These are phyloP conservation scores for Rhopalosiphum padi DNA, from an alignment of 1,140 invertebrate genomes.

Conservation along the genomic window DNA sequence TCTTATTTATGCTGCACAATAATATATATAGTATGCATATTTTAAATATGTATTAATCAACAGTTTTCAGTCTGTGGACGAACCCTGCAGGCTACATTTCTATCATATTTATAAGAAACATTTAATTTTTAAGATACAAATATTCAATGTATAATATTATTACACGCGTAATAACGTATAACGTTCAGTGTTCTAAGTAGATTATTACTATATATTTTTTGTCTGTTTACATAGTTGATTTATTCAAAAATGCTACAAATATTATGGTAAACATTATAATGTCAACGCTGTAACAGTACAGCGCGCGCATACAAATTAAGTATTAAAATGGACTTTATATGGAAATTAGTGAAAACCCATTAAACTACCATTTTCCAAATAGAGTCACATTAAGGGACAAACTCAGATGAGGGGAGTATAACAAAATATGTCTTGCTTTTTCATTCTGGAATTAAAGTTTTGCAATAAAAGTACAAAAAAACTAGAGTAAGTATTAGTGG, in stretches of 20 bases:
- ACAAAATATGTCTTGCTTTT: not conserved
- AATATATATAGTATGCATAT: not conserved
- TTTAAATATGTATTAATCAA: not conserved
- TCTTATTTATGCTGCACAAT: not conserved
- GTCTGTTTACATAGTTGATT: not conserved
- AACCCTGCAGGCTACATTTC: not conserved
- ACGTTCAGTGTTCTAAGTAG: not conserved
- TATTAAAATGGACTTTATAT: constrained; percentile 33
- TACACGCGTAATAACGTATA: not conserved
- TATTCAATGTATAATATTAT: not conserved
- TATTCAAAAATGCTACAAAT: not conserved
- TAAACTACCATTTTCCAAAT: not conserved
- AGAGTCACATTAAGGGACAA: not conserved
- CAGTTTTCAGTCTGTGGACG: not conserved
- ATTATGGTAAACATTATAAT: not conserved
- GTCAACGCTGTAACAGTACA: not conserved
- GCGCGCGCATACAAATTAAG: not conserved
- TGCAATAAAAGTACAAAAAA: not conserved
- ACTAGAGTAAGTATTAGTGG: not conserved
- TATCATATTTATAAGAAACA: not conserved
- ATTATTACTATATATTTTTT: not conserved
- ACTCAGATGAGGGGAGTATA: not conserved
- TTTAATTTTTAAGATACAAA: constrained; percentile 21
- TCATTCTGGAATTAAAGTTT: not conserved
- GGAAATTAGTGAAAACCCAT: not conserved